Evolutionary conservation across 2,888 invertebrate species (phyloP), one percentile per base, ranked within the genome.

Genomic region (Dynastes hyllus): DNA sequence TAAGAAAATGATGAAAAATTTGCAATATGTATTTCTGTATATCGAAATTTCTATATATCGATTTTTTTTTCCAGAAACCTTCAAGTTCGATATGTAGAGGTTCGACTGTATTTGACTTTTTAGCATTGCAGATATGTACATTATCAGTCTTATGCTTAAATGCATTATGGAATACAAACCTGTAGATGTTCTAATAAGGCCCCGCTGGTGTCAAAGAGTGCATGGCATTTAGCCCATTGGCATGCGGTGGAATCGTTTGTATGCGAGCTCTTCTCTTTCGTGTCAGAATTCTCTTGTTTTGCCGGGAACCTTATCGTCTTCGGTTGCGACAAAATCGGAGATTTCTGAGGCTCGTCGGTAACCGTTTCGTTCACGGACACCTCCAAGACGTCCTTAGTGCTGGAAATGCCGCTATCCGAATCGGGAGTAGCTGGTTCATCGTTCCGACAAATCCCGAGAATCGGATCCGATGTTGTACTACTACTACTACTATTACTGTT

Each of bases 151-250:
- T 40, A 40, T 9, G 8, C 1, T 45, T 45, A 45, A 45, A 8
- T 8, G 2, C 45, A 11, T 11, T 45, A 71, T 6, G 40, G 16
- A 1, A 22, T 78, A 84, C 88, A 86, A 85, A 95, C 95, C 93
- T 96, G 96, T 89, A 97, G 92, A 89, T 97, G 97, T 89, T 96
- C 96, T 85, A 96, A 91, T 83, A 97, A 93, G 88, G 95, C 95
- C 78, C 95, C 92, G 89, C 94, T 94, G 86, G 94, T 93, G 82
- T 95, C 95, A 85, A 95, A 95, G 87, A 93, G 93, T 84, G 92
- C 92, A 85, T 92, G 93, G 90, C 97, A 97, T 86, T 95, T 94
- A 87, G 94, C 93, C 97, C 97, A 97, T 83, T 94, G 91, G 87
- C 97, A 97, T 79, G 93, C 89, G 63, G 87, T 86, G 65, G 84